Evolutionary conservation across 2,797 vertebrate genomes (phyloP).

Genomic region (Cheracebus regulus): DNA sequence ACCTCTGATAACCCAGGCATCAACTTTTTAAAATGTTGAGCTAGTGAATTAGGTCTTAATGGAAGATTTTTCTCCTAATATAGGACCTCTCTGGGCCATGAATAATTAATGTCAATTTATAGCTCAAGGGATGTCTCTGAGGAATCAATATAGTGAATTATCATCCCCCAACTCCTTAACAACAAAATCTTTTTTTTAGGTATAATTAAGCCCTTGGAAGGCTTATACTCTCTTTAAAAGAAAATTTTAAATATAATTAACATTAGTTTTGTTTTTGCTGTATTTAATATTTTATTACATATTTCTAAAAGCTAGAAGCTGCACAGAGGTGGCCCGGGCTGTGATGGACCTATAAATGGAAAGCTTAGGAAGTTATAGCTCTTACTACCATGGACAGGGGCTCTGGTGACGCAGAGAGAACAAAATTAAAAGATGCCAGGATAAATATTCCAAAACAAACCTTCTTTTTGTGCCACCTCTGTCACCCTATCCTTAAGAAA

Average conservation of each 20-base stretch:
- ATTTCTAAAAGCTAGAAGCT: conserved; percentile 10
- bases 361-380: background rate
- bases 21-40: conserved; percentile 75
- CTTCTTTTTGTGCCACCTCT: background rate
- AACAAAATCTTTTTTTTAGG: conserved; percentile 56
- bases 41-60: conserved; percentile 79
- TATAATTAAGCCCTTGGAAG: conserved; percentile 57
- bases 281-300: conserved; percentile 29
- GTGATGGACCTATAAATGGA: background rate
- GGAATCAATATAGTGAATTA: conserved; percentile 72
- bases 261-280: background rate
- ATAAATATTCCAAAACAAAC: background rate
- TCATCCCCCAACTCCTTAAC: background rate
- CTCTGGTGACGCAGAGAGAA: background rate
- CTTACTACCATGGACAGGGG: background rate
- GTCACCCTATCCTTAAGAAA: background rate
- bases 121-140: conserved; percentile 72
- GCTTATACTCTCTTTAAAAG: background rate
- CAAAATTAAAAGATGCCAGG: background rate
- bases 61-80: conserved; percentile 76
- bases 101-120: conserved; percentile 81
- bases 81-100: conserved; percentile 74
- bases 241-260: background rate
- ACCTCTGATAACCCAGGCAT: conserved; percentile 65
- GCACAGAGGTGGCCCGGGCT: background rate